These are phyloP conservation scores for Habroteleia sp. DNA, from an alignment of 2,888 invertebrate genomes.

Conservation along the genomic window DNA sequence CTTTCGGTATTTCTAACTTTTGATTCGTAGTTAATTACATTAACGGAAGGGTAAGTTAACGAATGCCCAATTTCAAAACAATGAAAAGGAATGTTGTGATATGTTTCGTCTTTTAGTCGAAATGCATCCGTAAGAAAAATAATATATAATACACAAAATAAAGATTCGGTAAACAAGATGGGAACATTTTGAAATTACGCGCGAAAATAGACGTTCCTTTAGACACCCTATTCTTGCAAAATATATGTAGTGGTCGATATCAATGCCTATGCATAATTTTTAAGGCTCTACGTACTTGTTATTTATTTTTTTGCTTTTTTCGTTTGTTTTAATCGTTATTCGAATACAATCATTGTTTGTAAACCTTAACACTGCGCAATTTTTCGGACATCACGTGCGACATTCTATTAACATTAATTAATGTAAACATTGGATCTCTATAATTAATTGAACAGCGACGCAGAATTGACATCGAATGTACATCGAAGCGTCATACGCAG, in stretches of 20 bases:
- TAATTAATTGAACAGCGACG: slow-evolving; percentile 60
- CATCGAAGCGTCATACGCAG: slow-evolving; percentile 60
- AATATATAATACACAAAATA: neutral
- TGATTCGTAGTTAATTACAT: slow-evolving; percentile 40
- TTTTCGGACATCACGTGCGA: slow-evolving; percentile 37
- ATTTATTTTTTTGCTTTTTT: neutral
- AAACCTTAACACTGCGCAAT: slow-evolving; percentile 30
- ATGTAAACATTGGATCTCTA: slow-evolving; percentile 56
- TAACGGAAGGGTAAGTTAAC: slow-evolving; percentile 30
- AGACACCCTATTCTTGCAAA: slow-evolving; percentile 20
- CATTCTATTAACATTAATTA: slow-evolving; percentile 56
- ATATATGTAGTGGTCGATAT: slow-evolving; percentile 33
- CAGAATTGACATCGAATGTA: slow-evolving; percentile 63
- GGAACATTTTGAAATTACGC: slow-evolving; percentile 2
- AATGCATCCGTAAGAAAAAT: slow-evolving; percentile 8
- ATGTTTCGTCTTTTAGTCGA: slow-evolving; percentile 47
- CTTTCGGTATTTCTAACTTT: slow-evolving; percentile 25
- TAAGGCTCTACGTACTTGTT: slow-evolving; percentile 52
- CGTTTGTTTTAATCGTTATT: slow-evolving; percentile 5
- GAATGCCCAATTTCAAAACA: slow-evolving; percentile 25
- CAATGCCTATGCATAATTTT: slow-evolving; percentile 37
- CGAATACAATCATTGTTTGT: slow-evolving; percentile 26
- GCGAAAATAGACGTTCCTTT: slow-evolving; percentile 1
- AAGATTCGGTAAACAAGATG: neutral
- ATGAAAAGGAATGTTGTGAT: slow-evolving; percentile 47